Base-by-base conservation (phyloP, 2,888 invertebrate species). In the Drosophila vallismaia region DNA sequence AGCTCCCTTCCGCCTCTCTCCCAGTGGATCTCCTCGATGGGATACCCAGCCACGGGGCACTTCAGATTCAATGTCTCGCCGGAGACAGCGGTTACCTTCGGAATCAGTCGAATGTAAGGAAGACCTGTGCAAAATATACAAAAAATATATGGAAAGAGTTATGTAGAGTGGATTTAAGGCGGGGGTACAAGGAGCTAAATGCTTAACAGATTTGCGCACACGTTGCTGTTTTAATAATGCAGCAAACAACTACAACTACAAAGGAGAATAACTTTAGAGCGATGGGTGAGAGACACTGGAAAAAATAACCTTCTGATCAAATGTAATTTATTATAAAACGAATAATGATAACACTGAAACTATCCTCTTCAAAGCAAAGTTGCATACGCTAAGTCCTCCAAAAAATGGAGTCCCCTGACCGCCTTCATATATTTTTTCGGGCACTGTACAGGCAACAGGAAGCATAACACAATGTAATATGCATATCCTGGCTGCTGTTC, bases 31-130 rank as follows among this genome's bases (percentile, higher is more conserved):
- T 95, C 94, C 86, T 95, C 95, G 74, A 96, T 95, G 26, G 96
- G 96, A 91, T 95, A 96, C 24, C 96, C 96, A 19, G 96, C 95
- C 29, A 96, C 96, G 19, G 96, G 96, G 91, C 96, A 96, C 90
- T 95, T 95, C 63, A 96, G 92, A 56, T 94, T 93, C 78, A 96
- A 92, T 63, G 94, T 94, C 90, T 96, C 95, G 49, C 95, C 95
- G 7, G 96, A 96, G 9, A 96, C 95, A 4, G 96, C 96, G 28
- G 96, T 96, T 79, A 96, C 94, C 92, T 96, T 96, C 31, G 95
- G 95, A 90, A 96, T 95, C 69, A 95, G 93, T 48, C 96, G 93
- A 78, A 96, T 95, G 90, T 95, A 95, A 3, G 96, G 96, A 84
- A 95, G 93, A 86, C 96, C 96, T 96, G 80, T 14, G 12, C n/a